Conservation (phyloP, 2,888 invertebrate genomes). For the Pharmacophagus antenor region DNA sequence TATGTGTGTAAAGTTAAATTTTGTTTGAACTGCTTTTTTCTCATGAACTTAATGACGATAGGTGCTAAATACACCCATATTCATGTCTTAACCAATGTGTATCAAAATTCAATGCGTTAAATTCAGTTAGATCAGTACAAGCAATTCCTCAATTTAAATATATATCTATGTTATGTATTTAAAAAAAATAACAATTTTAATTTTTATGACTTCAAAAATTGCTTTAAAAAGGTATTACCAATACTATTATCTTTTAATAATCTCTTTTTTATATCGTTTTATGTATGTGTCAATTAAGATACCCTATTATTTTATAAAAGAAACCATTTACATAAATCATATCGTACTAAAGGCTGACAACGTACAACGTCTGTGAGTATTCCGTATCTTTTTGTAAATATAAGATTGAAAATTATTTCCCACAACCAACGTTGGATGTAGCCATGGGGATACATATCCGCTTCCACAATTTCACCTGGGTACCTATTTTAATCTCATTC, state of each 20-base stretch:
- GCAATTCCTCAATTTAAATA: no score
- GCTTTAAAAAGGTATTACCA: no score
- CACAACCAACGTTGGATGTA: slow-evolving; percentile 32
- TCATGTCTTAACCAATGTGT: slow-evolving; percentile 39
- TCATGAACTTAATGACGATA: slow-evolving; percentile 39
- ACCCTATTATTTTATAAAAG: no score
- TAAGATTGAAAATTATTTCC: slow-evolving; percentile 33
- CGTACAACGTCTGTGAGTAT: neutral
- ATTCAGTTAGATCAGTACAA: neutral
- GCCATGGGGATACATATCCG: slow-evolving; percentile 37
- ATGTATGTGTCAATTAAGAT: no score
- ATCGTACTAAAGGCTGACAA: no score
- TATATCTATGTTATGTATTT: no score
- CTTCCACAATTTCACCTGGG: slow-evolving; percentile 52
- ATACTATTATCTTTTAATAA: slow-evolving; percentile 1
- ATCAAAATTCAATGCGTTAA: slow-evolving; percentile 28
- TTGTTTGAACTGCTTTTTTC: slow-evolving; percentile 39
- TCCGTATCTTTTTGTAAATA: neutral
- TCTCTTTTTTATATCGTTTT: no score
- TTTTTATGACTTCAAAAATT: no score
- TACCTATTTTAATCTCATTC: slow-evolving; percentile 61
- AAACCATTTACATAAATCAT: neutral
- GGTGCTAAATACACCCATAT: slow-evolving; percentile 38
- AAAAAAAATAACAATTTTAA: no score
- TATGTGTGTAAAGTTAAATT: neutral